These are phyloP conservation scores for Genyomyrus donnyi DNA, from an alignment of 2,113 vertebrate species.

Conservation along the genomic window DNA sequence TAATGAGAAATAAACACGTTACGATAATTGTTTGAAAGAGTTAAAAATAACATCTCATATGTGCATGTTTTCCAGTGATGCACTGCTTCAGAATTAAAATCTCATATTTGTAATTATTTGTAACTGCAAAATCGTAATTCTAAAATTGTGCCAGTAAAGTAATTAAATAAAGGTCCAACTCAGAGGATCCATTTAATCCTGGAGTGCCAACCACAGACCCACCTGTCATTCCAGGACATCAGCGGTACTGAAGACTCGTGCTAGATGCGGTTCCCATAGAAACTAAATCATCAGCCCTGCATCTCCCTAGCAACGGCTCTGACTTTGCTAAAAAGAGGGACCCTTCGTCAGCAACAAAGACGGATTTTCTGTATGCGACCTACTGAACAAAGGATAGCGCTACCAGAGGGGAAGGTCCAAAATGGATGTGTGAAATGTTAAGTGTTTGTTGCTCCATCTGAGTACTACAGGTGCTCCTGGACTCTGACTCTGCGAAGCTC, in stretches of 20 bases:
- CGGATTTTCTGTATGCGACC: neutral
- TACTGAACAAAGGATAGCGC: neutral
- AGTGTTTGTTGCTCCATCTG: neutral
- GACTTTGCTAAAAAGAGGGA: neutral
- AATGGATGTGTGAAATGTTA: neutral
- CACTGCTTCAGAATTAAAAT: neutral
- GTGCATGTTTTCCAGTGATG: neutral
- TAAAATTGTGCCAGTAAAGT: neutral
- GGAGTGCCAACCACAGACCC: neutral
- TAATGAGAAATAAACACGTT: neutral
- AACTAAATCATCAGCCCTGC: constrained; percentile 26
- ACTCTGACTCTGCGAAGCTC: neutral
- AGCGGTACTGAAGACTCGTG: constrained; percentile 50
- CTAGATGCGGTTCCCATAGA: constrained; percentile 33
- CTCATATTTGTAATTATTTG: neutral
- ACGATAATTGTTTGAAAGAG: neutral
- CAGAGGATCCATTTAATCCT: neutral
- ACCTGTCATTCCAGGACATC: constrained; percentile 48
- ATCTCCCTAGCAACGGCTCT: constrained; percentile 27
- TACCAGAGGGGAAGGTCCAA: neutral
- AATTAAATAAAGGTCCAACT: neutral
- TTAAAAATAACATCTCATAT: neutral
- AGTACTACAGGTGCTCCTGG: neutral
- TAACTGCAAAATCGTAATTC: neutral
- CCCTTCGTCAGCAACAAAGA: neutral